Evolutionary conservation across 2,113 vertebrate genomes (phyloP).

Genomic region (Saccopteryx bilineata): DNA sequence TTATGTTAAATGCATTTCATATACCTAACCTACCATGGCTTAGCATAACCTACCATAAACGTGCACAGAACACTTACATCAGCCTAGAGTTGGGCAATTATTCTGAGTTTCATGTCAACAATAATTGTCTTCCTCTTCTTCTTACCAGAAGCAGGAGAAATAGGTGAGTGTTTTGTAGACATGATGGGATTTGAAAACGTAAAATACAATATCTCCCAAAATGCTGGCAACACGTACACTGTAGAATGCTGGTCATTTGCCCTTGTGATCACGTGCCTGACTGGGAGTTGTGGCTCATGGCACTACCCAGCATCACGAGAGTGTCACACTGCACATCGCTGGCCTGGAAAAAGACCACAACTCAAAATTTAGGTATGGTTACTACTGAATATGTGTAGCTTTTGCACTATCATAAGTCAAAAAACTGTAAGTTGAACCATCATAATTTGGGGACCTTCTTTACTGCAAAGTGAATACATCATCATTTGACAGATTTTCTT

Average conservation of each 20-base stretch:
- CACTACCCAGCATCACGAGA: background rate
- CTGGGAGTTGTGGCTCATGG: background rate
- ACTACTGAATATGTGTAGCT: background rate
- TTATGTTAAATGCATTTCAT: background rate
- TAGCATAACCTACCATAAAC: background rate
- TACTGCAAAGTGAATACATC: background rate
- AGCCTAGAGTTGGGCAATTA: background rate
- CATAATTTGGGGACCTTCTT: background rate
- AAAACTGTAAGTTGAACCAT: background rate
- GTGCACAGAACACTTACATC: background rate
- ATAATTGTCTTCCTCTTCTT: background rate
- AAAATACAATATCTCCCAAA: background rate
- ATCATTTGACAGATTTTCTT: conserved; percentile 14
- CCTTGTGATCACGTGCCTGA: background rate
- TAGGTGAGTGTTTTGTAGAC: background rate
- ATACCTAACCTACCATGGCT: no score
- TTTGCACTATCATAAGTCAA: background rate
- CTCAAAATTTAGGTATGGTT: background rate
- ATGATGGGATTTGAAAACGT: background rate
- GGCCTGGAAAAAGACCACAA: background rate
- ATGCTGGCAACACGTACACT: background rate
- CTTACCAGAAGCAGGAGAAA: background rate
- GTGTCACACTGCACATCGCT: accelerated
- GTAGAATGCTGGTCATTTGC: background rate
- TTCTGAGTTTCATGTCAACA: background rate